These are phyloP conservation scores for Patagioenas fasciata DNA, from an alignment of 2,113 vertebrate genomes.

Conservation along the genomic window DNA sequence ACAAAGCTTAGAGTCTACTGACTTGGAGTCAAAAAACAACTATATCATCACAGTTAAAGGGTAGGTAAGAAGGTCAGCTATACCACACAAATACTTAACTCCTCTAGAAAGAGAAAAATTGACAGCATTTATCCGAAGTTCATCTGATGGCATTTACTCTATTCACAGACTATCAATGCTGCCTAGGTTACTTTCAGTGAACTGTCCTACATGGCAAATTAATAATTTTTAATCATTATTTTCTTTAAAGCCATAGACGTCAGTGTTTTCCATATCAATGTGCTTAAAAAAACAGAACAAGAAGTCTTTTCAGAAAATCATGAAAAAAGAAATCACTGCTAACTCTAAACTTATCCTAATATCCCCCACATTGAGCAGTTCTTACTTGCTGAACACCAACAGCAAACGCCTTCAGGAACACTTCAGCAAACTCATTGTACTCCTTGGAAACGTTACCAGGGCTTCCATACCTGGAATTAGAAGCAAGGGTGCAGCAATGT, in stretches of 20 bases:
- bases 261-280: background rate
- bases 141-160: background rate
- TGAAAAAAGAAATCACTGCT: background rate
- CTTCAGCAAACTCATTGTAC: conserved; percentile 96
- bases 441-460: conserved; percentile 99
- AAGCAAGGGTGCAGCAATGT: background rate
- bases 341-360: background rate
- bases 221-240: background rate
- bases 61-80: background rate
- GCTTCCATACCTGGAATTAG: conserved; percentile 88
- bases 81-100: background rate
- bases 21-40: background rate
- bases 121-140: background rate
- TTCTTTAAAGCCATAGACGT: background rate
- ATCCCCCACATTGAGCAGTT: background rate
- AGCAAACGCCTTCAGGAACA: conserved; percentile 96
- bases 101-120: background rate
- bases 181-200: background rate
- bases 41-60: background rate
- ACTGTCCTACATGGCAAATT: background rate
- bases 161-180: background rate
- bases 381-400: conserved; percentile 92
- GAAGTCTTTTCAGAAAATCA: background rate
- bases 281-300: background rate
- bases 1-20: background rate